These are phyloP conservation scores for Ramphastos sulfuratus DNA, from an alignment of 2,113 vertebrate species.

Conservation along the genomic window DNA sequence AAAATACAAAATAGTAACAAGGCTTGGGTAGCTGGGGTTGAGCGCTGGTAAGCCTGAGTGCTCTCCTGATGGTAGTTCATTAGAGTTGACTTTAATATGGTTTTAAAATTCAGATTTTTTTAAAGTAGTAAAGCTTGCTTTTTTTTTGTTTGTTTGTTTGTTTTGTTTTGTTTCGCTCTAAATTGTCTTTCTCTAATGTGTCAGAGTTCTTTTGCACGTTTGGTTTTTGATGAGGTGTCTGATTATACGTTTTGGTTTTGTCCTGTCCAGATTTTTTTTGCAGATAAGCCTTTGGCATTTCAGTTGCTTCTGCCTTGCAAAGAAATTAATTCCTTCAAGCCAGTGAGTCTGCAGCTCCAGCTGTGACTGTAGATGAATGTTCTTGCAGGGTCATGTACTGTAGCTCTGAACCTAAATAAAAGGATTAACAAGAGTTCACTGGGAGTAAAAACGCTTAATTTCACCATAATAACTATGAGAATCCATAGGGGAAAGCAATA, in stretches of 20 bases:
- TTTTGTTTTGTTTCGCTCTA: rapidly evolving
- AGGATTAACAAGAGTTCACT: conserved; percentile 37
- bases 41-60: not conserved
- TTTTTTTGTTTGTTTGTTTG: not conserved
- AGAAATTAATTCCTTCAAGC: conserved; percentile 43
- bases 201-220: not conserved
- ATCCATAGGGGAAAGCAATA: conserved; percentile 30
- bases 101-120: not conserved
- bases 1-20: not conserved
- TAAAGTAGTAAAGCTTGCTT: not conserved
- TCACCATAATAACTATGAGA: conserved; percentile 19
- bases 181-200: not conserved
- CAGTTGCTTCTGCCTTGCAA: not conserved
- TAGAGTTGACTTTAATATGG: not conserved
- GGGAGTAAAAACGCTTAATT: conserved; percentile 35
- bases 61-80: not conserved
- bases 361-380: conserved; percentile 42
- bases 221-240: not conserved
- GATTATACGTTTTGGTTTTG: not conserved
- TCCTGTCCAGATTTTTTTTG: not conserved
- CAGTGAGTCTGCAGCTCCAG: conserved; percentile 6
- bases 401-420: conserved; percentile 41
- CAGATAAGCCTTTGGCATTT: conserved; percentile 29
- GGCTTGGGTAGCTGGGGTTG: not conserved
- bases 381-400: conserved; percentile 34